Evolutionary conservation across 2,888 invertebrate genomes (phyloP).

Genomic region (Tiphia femorata): DNA sequence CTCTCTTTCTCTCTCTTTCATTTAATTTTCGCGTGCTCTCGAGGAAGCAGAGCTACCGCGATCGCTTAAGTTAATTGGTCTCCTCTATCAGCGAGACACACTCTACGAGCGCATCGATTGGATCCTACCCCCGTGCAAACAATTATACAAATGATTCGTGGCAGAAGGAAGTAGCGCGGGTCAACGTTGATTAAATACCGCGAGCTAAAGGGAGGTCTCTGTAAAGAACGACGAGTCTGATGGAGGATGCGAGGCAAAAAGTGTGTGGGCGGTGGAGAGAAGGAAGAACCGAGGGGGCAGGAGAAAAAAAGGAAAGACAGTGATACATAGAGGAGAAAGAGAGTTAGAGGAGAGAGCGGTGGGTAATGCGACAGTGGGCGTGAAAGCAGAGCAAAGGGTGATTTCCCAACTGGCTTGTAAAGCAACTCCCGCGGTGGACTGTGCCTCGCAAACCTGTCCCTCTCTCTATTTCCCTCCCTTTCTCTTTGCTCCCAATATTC

Average conservation of each 20-base stretch:
- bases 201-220: not conserved
- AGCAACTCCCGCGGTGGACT: conserved; percentile 59
- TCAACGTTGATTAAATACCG: not conserved
- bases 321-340: conserved; percentile 11
- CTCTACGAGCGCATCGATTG: too few species aligned
- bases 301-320: conserved; percentile 15
- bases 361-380: conserved; percentile 13
- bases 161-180: conserved; percentile 53
- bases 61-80: too few species aligned
- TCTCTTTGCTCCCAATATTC: not conserved
- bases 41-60: too few species aligned
- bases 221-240: conserved; percentile 48
- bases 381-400: conserved; percentile 66
- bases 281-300: conserved; percentile 11
- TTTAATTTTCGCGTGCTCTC: too few species aligned
- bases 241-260: conserved; percentile 22
- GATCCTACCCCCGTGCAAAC: too few species aligned
- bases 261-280: conserved; percentile 42
- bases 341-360: conserved; percentile 6
- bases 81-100: too few species aligned
- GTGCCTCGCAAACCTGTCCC: conserved; percentile 47
- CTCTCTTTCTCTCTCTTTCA: too few species aligned
- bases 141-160: too few species aligned
- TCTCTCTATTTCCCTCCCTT: conserved; percentile 22
- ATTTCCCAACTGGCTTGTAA: conserved; percentile 74